phyloP scores from a whole-genome alignment of 2,113 vertebrate species.

The Caranx melampygus region DNA sequence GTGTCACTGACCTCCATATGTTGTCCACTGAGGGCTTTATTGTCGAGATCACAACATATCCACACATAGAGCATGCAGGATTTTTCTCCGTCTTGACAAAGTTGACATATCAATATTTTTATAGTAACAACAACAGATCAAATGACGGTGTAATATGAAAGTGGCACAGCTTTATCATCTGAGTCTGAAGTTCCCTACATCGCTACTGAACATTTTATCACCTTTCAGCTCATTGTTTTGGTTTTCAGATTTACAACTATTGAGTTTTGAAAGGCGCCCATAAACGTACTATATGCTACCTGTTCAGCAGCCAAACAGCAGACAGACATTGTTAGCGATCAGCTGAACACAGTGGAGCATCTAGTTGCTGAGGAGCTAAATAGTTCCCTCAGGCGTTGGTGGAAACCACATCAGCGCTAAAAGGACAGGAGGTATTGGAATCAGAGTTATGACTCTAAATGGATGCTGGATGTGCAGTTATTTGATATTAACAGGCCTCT shows the following conservation, averaged over 20 bases:
- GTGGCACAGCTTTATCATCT: not conserved
- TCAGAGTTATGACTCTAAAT: not conserved
- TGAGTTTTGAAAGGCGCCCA: not conserved
- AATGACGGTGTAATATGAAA: not conserved
- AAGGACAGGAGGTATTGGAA: not conserved
- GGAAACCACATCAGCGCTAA: not conserved
- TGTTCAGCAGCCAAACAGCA: not conserved
- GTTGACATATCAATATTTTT: not conserved
- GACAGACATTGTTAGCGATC: not conserved
- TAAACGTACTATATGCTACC: not conserved
- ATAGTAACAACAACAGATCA: not conserved
- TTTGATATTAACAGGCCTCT: not conserved
- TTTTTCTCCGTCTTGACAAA: not conserved
- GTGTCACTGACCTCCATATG: not conserved
- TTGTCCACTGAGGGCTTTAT: not conserved
- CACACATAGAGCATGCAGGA: not conserved
- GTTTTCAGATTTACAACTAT: not conserved
- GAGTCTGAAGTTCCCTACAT: not conserved
- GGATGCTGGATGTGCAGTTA: not conserved
- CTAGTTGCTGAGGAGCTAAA: not conserved
- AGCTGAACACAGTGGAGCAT: not conserved
- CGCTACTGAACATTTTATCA: not conserved
- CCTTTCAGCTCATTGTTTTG: not conserved
- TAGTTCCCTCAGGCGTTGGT: not conserved
- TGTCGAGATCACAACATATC: not conserved